A percentile compares a stretch with the other conserved stretches of the same genome.
Evolutionary conservation across 2,113 vertebrate species (phyloP).

Genomic region (Bubo blakistoni): DNA sequence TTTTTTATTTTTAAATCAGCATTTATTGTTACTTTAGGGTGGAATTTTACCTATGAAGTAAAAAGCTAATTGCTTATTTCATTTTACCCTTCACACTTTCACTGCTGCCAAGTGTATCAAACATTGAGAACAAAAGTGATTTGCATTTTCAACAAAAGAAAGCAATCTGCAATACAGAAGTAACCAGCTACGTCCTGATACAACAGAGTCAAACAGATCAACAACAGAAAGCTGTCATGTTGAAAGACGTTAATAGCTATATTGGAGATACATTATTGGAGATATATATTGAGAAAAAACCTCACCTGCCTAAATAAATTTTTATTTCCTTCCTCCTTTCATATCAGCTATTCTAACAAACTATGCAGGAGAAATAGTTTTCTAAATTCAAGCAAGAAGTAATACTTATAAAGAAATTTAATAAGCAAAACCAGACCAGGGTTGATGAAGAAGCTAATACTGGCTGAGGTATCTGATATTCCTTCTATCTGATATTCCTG

Average conservation of each 20-base stretch:
- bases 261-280: background rate
- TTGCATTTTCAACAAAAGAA: background rate
- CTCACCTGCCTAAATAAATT: background rate
- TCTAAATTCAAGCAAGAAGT: background rate
- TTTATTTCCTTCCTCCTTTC: background rate
- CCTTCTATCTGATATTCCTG: background rate
- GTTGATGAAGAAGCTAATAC: background rate
- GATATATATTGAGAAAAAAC: background rate
- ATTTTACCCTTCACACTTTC: background rate
- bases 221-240: background rate
- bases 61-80: background rate
- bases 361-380: background rate
- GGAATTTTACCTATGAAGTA: background rate
- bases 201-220: background rate
- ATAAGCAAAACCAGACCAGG: background rate
- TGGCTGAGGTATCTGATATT: background rate
- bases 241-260: background rate
- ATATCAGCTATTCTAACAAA: background rate
- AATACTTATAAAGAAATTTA: background rate
- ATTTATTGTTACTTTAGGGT: background rate
- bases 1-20: background rate
- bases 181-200: background rate
- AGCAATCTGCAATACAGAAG: background rate
- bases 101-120: background rate
- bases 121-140: background rate